A percentile compares a stretch with the other conserved stretches of the same genome.
Evolutionary conservation across 1,140 invertebrate species (phyloP).

Genomic region (Stegodyphus mimosarum): DNA sequence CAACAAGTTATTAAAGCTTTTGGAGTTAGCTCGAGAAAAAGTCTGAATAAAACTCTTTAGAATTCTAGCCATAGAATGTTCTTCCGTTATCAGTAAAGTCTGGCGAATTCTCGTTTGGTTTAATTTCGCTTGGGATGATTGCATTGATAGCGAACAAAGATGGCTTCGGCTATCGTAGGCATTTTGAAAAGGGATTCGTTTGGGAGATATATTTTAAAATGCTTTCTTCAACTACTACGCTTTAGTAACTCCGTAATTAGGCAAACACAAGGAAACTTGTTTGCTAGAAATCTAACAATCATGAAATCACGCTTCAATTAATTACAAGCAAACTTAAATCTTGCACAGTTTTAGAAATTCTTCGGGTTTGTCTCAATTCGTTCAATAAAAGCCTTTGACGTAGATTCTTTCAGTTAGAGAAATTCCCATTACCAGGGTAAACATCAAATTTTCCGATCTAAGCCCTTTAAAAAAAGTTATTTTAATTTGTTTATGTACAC

Average conservation of each 20-base stretch:
- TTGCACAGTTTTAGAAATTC: conserved; percentile 35
- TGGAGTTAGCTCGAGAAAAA: conserved; percentile 4
- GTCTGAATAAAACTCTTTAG: conserved; percentile 11
- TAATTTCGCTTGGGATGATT: conserved; percentile 42
- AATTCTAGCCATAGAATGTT: conserved; percentile 11
- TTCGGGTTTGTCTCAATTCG: conserved; percentile 26
- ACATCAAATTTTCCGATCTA: conserved; percentile 25
- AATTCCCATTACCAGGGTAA: conserved; percentile 50
- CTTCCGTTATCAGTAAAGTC: conserved; percentile 2
- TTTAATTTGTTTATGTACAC: conserved; percentile 50
- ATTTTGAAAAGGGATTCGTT: conserved; percentile 36
- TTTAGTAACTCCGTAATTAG: conserved; percentile 54
- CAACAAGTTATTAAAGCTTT: conserved; percentile 33
- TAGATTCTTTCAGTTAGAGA: conserved; percentile 11
- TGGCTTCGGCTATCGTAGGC: conserved; percentile 1
- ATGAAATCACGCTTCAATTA: conserved; percentile 40
- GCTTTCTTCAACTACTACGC: conserved; percentile 4
- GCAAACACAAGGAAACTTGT: conserved; percentile 45
- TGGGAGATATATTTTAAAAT: not conserved
- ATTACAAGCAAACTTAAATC: conserved; percentile 56
- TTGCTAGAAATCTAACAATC: conserved; percentile 24
- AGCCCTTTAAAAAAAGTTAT: conserved; percentile 24
- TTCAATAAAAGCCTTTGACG: conserved; percentile 22
- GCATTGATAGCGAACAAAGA: conserved; percentile 17
- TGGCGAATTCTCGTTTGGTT: conserved; percentile 1